Percentiles rank a stretch among this genome's conserved stretches.
phyloP scores from a whole-genome alignment of 37 sponge, comb jelly and placozoan species.

The Axinella damicornis region DNA sequence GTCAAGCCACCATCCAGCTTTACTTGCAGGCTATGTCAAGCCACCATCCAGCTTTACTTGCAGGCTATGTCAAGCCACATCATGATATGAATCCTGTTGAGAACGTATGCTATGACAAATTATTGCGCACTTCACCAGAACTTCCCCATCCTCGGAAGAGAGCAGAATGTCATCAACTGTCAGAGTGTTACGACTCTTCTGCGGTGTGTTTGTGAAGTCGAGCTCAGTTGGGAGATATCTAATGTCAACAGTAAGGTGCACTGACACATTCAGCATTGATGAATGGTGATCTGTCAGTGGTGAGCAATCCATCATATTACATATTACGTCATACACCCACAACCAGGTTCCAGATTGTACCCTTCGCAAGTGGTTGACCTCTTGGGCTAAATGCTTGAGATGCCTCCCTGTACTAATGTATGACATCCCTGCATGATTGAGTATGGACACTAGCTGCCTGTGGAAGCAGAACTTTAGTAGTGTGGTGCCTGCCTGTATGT shows the following conservation, averaged over 20 bases:
- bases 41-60: no score
- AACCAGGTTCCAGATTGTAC: neutral
- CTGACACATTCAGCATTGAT: neutral
- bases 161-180: slow-evolving; percentile 6
- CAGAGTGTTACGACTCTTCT: neutral
- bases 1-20: no score
- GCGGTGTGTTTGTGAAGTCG: neutral
- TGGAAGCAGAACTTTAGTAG: neutral
- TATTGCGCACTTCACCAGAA: neutral
- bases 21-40: no score
- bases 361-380: neutral
- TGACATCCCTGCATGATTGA: neutral
- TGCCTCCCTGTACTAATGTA: neutral
- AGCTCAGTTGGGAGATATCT: neutral
- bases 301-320: neutral
- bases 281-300: slow-evolving; percentile 1
- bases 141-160: neutral
- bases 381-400: neutral
- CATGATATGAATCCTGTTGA: no score
- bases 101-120: no score
- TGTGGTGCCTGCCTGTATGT: neutral
- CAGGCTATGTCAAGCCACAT: no score
- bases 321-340: neutral
- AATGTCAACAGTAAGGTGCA: neutral
- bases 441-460: neutral